These are phyloP conservation scores for Chrysina gloriosa DNA, from an alignment of 2,888 invertebrate species.

Conservation along the genomic window DNA sequence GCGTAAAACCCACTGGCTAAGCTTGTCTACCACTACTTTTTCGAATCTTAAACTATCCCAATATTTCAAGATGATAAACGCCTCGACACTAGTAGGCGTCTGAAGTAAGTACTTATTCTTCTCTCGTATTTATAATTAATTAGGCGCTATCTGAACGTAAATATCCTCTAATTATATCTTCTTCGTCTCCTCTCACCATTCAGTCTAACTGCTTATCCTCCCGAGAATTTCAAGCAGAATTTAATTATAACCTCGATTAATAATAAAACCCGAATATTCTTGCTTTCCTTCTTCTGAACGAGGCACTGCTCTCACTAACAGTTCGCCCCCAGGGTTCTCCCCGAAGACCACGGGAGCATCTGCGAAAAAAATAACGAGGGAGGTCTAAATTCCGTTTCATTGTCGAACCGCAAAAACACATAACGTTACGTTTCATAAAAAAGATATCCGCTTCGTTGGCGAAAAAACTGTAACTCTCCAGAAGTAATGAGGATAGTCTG, in stretches of 20 bases:
- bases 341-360: neutral
- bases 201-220: neutral
- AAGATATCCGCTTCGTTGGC: neutral
- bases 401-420: slow-evolving; percentile 16
- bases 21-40: too few species aligned
- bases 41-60: too few species aligned
- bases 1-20: too few species aligned
- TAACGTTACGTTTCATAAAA: slow-evolving; percentile 11
- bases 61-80: too few species aligned
- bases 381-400: slow-evolving; percentile 18
- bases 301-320: neutral
- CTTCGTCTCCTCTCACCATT: neutral
- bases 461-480: neutral
- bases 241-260: slow-evolving; percentile 36
- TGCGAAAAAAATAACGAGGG: slow-evolving; percentile 5
- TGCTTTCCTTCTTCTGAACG: neutral
- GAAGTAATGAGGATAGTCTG: neutral
- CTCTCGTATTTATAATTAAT: too few species aligned
- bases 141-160: neutral
- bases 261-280: slow-evolving; percentile 28
- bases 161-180: slow-evolving; percentile 16
- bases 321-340: neutral
- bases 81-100: too few species aligned
- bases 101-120: too few species aligned
- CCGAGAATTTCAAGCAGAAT: slow-evolving; percentile 25